phyloP scores from a whole-genome alignment of 1,140 invertebrate species.

The Coptotermes formosanus region DNA sequence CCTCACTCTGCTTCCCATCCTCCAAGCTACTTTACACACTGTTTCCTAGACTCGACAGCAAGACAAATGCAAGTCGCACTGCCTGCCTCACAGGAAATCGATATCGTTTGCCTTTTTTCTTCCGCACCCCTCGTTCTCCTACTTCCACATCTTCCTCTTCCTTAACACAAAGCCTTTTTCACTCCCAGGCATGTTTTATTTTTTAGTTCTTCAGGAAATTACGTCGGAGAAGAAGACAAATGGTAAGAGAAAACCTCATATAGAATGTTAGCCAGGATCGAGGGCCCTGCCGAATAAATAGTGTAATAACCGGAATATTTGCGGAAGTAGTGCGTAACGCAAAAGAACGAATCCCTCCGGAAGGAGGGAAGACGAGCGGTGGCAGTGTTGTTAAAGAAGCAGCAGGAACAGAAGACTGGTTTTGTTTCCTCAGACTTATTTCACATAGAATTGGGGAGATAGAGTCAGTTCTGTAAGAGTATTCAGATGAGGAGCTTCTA shows the following conservation, averaged over 20 bases:
- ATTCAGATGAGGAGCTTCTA: background rate
- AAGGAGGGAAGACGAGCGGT: background rate
- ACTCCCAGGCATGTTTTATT: background rate
- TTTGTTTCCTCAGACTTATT: background rate
- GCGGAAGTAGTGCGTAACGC: background rate
- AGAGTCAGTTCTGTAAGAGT: background rate
- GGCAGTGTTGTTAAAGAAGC: background rate
- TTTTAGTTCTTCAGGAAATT: slow-evolving; percentile 10
- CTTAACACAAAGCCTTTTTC: slow-evolving; percentile 3
- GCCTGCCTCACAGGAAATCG: background rate
- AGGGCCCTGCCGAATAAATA: background rate
- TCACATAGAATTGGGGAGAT: background rate
- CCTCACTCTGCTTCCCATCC: background rate
- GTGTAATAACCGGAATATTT: background rate
- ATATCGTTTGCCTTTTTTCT: slow-evolving; percentile 8
- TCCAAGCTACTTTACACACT: background rate
- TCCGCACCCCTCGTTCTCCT: background rate
- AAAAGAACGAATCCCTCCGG: background rate
- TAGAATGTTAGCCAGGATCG: background rate
- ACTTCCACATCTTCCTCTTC: slow-evolving; percentile 1
- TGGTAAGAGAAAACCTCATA: slow-evolving; percentile 2
- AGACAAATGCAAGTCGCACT: slow-evolving; percentile 10
- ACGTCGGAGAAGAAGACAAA: slow-evolving; percentile 9
- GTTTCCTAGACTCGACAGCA: background rate
- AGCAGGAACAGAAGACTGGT: background rate